Evolutionary conservation across 1,140 invertebrate genomes (phyloP).

Genomic region (Pachypsylla venusta): DNA sequence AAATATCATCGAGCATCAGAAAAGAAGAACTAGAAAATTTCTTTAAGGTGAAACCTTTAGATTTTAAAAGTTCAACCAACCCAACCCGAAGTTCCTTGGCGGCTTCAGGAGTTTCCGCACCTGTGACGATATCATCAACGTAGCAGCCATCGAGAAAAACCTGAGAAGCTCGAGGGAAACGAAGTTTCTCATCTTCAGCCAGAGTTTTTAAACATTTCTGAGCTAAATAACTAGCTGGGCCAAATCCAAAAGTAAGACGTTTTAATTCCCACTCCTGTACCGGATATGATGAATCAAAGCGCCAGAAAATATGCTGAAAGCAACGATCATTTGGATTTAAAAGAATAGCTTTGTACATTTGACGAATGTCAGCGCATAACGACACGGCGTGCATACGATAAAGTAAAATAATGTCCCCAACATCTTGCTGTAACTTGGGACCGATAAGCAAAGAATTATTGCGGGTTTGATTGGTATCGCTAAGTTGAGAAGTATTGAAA

Average conservation of each 20-base stretch:
- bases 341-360: constrained; percentile 17
- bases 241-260: constrained; percentile 27
- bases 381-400: constrained; percentile 25
- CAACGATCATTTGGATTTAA: constrained; percentile 17
- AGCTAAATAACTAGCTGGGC: constrained; percentile 27
- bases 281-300: constrained; percentile 20
- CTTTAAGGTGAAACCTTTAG: constrained; percentile 22
- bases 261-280: constrained; percentile 25
- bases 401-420: constrained; percentile 28
- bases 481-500: background rate
- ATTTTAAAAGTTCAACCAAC: constrained; percentile 18
- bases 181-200: constrained; percentile 24
- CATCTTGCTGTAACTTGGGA: constrained; percentile 29
- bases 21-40: constrained; percentile 23
- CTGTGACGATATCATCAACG: constrained; percentile 22
- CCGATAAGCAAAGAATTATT: constrained; percentile 27
- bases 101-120: constrained; percentile 18
- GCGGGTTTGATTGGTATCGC: background rate
- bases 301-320: constrained; percentile 31
- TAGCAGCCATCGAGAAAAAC: constrained; percentile 20
- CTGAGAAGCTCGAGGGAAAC: constrained; percentile 18
- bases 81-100: constrained; percentile 18
- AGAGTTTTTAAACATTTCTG: constrained; percentile 28
- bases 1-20: background rate
- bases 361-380: constrained; percentile 26